Evolutionary conservation across 2,113 vertebrate genomes (phyloP).

Genomic region (Mustela lutreola): DNA sequence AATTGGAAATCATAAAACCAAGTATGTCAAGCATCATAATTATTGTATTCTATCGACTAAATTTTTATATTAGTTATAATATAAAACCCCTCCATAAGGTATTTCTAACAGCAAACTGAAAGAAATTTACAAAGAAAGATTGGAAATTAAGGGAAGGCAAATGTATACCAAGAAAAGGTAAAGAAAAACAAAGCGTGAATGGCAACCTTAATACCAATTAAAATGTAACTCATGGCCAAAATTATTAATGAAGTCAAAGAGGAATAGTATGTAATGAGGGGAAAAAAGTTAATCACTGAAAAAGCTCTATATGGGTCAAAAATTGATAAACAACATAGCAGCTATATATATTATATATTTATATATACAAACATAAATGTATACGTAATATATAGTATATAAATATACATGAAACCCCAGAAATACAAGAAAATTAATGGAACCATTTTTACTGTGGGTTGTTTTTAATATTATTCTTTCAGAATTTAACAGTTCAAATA

Average conservation of each 20-base stretch:
- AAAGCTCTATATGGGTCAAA: neutral
- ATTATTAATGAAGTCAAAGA: neutral
- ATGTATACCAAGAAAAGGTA: neutral
- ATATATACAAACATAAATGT: neutral
- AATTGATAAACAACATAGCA: neutral
- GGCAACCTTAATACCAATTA: neutral
- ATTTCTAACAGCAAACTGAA: neutral
- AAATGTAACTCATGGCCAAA: neutral
- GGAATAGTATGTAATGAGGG: neutral
- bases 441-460: neutral
- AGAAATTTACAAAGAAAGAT: neutral
- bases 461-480: conserved; percentile 12
- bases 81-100: neutral
- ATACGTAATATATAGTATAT: neutral
- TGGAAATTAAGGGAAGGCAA: neutral
- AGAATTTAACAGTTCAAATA: conserved; percentile 18
- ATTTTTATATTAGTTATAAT: neutral
- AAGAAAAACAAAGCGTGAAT: neutral
- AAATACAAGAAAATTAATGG: neutral
- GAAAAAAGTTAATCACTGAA: neutral
- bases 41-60: neutral
- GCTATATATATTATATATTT: neutral
- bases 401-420: neutral
- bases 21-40: neutral
- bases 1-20: neutral